Evolutionary conservation across 2,113 vertebrate genomes (phyloP).

Genomic region (Calidris pygmaea): DNA sequence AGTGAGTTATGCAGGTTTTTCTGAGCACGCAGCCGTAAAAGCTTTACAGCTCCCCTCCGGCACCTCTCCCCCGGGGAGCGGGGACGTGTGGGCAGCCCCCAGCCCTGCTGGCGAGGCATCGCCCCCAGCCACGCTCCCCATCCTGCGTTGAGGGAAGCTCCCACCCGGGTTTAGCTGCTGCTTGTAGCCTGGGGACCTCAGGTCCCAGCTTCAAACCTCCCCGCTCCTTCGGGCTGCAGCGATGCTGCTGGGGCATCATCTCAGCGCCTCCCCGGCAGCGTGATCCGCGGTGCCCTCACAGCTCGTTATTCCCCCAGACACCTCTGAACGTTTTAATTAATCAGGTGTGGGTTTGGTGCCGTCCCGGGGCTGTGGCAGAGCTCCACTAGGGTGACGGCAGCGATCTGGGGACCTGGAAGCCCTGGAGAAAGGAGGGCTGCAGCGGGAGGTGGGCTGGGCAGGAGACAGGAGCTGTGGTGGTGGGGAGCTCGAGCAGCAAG

Average conservation of each 20-base stretch:
- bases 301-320: neutral
- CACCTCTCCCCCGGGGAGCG: neutral
- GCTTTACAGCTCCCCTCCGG: neutral
- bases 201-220: neutral
- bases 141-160: neutral
- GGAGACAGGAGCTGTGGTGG: neutral
- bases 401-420: accelerated
- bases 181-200: neutral
- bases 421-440: neutral
- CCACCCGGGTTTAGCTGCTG: neutral
- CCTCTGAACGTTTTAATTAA: neutral
- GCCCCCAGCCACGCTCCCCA: neutral
- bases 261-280: neutral
- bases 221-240: accelerated
- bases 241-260: neutral
- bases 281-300: neutral
- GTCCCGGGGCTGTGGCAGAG: neutral
- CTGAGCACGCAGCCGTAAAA: neutral
- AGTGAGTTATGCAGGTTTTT: neutral
- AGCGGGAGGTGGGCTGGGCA: accelerated
- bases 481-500: neutral
- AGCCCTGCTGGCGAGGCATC: neutral
- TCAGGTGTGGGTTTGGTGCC: neutral
- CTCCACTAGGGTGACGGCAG: neutral
- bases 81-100: neutral